A percentile compares a stretch with the other conserved stretches of the same genome.
phyloP scores from a whole-genome alignment of 2,888 invertebrate species.

The Drosophila acutilabella region DNA sequence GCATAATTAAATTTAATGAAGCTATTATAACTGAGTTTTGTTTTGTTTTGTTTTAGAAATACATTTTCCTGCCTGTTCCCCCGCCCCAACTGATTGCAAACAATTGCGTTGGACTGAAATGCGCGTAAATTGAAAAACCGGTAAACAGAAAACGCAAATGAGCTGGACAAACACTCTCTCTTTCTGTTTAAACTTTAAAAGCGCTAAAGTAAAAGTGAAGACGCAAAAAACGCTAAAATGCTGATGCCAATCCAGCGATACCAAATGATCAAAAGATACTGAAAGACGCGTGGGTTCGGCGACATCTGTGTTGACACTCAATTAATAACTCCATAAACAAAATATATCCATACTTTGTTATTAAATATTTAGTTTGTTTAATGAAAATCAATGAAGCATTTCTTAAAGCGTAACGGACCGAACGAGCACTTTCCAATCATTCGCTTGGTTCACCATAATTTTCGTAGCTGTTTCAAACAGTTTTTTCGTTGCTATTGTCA shows the following conservation, averaged over 20 bases:
- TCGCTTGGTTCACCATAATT: slow-evolving; percentile 57
- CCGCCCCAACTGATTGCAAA: slow-evolving; percentile 23
- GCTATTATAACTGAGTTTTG: slow-evolving; percentile 49
- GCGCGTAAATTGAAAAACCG: slow-evolving; percentile 69
- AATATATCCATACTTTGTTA: slow-evolving; percentile 1
- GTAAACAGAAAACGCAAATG: slow-evolving; percentile 77
- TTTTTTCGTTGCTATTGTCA: slow-evolving; percentile 51
- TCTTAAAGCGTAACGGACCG: slow-evolving; percentile 41
- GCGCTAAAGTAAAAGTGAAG: slow-evolving; percentile 80
- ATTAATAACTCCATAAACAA: slow-evolving; percentile 28
- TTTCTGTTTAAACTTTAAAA: slow-evolving; percentile 64
- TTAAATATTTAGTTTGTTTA: slow-evolving; percentile 16
- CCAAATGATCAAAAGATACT: background rate
- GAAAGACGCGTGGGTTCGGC: slow-evolving; percentile 42
- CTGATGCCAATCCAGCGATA: slow-evolving; percentile 15
- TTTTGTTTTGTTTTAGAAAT: background rate
- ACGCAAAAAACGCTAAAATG: slow-evolving; percentile 10
- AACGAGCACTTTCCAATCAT: slow-evolving; percentile 76
- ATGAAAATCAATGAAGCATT: slow-evolving; percentile 27
- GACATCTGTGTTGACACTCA: slow-evolving; percentile 16
- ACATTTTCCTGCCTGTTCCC: background rate
- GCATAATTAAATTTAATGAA: slow-evolving; percentile 76
- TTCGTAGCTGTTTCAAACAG: slow-evolving; percentile 41
- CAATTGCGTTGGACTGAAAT: slow-evolving; percentile 54
- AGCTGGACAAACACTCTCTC: slow-evolving; percentile 80